Evolutionary conservation across 2,797 vertebrate species (phyloP), one percentile per base, ranked within the genome.

Genomic region (Pterois miles): DNA sequence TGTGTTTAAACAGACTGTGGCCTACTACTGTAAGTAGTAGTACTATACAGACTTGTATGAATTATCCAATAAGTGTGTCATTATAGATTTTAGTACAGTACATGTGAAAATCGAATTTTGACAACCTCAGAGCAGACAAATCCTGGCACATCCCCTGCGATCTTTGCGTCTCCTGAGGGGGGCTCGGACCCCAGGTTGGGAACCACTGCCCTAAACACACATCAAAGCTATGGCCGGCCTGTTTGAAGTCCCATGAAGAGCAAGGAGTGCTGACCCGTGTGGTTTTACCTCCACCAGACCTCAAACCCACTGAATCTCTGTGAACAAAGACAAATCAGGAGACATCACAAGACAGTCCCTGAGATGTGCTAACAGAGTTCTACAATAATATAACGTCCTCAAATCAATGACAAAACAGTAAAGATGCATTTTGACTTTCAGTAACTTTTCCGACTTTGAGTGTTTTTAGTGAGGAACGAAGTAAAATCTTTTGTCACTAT

Each of bases 241-340:
- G 53, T 79, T 79, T 83, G 71, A 81, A 81, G 85, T 84, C 23
- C 60, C 60, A 6, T 76, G 53, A 65, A 60, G 75, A 74, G 50
- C 33, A 34, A 57, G 8, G 50, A 74, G 34, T 3, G 25, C 18
- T 68, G 77, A 53, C 13, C 31, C 1, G 5, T 38, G 2, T 27
- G 16, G 27, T 36, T 66, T 71, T 48, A 63, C 33, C 18, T 71
- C 52, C 25, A 73, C 53, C 27, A 64, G 38, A 80, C 65, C 16
- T 63, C 38, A 80, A 59, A 71, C 40, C 23, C 43, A 23, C 23
- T 23, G 40, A 69, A 29, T 53, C 36, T 18, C 40, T 3, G 22
- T 18, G 16, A 16, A 65, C 27, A 77, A 67, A 66, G 22, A 50
- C 36, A 69, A 68, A 74, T 16, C 10, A 7, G 29, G 34, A 69